Evolutionary conservation across 1,140 invertebrate genomes (phyloP), one percentile per base, ranked within the genome.

Genomic region (Magallana gigas): DNA sequence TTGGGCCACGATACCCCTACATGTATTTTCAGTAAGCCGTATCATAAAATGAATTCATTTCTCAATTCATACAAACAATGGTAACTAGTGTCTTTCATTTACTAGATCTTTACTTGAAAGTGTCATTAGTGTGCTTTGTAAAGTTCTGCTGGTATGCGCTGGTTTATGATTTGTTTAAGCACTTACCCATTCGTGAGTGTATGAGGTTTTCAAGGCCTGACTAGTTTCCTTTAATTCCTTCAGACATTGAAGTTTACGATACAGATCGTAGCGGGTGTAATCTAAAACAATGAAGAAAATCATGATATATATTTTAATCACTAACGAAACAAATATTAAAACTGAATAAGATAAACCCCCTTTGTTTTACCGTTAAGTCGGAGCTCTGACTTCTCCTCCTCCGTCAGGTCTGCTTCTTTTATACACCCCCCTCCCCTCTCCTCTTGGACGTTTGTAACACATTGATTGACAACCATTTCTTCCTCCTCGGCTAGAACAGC

Each of bases 181-280:
- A 11, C 23, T 76, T 76, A 76, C 68, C 68, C 68, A 76, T 76
- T 76, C 68, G 2, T 76, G 18, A 11, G 9, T 18, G 68, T 76
- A 76, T 5, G 68, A 29, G 23, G 68, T 29, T 76, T 76, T 76
- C 29, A 76, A 48, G 29, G 23, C 36, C 68, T 29, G 68, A 36
- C 23, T 29, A 11, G 68, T 76, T 5, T 76, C 68, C 29, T 76
- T 76, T 23, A 76, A 76, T 9, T 76, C 68, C 23, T 76, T 18
- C 23, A 76, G 68, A 76, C 68, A 76, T 76, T 29, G 68, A 23
- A 76, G 68, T 76, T 76, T 76, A 36, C 68, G 68, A 29, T 76
- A 76, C 68, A 76, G 29, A 76, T 76, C 68, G 11, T 29, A 76
- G 23, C 68, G 68, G 68, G 23, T 36, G 14, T 76, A 76, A 76